These are phyloP conservation scores for Marasmarcha lunaedactyla DNA, from an alignment of 2,888 invertebrate genomes.

Conservation along the genomic window DNA sequence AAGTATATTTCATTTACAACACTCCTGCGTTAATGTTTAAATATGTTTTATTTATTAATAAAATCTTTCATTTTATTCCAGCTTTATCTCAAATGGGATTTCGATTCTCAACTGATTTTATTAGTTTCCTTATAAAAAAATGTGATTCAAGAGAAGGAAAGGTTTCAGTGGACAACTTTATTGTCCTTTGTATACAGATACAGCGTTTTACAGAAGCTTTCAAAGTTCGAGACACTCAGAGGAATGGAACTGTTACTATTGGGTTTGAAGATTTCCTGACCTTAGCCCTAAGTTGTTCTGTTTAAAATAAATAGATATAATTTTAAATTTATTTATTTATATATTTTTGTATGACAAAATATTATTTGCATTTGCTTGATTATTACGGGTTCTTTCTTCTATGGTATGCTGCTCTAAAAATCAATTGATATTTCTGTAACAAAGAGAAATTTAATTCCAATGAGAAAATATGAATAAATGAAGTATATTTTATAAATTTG, in stretches of 20 bases:
- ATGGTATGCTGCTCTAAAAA: conserved; percentile 23
- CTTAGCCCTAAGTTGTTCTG: conserved; percentile 82
- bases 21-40: no score
- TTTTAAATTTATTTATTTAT: not conserved
- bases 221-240: conserved; percentile 80
- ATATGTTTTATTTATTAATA: no score
- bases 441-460: conserved; percentile 13
- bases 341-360: not conserved
- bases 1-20: no score
- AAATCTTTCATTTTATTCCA: conserved; percentile 31
- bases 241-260: conserved; percentile 85
- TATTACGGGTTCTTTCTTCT: not conserved
- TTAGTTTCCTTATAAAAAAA: conserved; percentile 77
- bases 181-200: conserved; percentile 89
- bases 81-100: conserved; percentile 92
- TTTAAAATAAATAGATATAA: conserved; percentile 28
- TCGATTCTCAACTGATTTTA: conserved; percentile 82
- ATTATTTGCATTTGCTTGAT: not conserved
- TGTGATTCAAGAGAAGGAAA: conserved; percentile 74
- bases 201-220: conserved; percentile 92
- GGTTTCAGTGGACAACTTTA: conserved; percentile 88
- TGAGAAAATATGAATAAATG: not conserved
- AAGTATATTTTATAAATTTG: not conserved
- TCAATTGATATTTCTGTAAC: conserved; percentile 47
- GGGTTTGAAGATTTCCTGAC: conserved; percentile 92